Percentiles rank a stretch among this genome's conserved stretches.
Evolutionary conservation across 1,140 invertebrate genomes (phyloP).

Genomic region (Pararge aegeria): DNA sequence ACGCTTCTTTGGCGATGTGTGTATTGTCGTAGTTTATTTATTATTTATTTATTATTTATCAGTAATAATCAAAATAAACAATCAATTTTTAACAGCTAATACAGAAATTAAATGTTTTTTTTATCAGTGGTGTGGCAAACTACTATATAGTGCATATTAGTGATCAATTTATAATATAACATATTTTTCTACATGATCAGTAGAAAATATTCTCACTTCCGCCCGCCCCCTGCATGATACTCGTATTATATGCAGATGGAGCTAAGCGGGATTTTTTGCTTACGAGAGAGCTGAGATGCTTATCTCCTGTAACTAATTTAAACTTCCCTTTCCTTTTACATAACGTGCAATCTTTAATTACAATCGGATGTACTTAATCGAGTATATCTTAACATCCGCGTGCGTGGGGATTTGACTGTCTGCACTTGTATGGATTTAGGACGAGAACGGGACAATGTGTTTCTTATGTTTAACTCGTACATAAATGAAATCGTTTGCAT

Average conservation of each 20-base stretch:
- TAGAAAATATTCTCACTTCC: too few relatives aligned
- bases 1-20: too few relatives aligned
- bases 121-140: too few relatives aligned
- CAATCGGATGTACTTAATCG: slow-evolving; percentile 4
- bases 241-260: slow-evolving; percentile 12
- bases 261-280: not conserved
- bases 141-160: too few relatives aligned
- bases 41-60: too few relatives aligned
- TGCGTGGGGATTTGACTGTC: slow-evolving; percentile 9
- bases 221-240: too few relatives aligned
- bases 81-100: too few relatives aligned
- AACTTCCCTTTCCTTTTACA: slow-evolving; percentile 9
- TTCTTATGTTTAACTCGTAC: not conserved
- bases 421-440: slow-evolving; percentile 22
- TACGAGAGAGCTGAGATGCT: not conserved
- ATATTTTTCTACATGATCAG: too few relatives aligned
- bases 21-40: too few relatives aligned
- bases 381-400: not conserved
- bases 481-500: not conserved
- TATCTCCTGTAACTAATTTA: not conserved
- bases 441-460: not conserved
- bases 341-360: not conserved
- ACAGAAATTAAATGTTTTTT: too few relatives aligned
- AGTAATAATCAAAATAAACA: too few relatives aligned
- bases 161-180: too few relatives aligned